Conservation (phyloP, 2,797 vertebrate species). For the Galagoides demidoff region DNA sequence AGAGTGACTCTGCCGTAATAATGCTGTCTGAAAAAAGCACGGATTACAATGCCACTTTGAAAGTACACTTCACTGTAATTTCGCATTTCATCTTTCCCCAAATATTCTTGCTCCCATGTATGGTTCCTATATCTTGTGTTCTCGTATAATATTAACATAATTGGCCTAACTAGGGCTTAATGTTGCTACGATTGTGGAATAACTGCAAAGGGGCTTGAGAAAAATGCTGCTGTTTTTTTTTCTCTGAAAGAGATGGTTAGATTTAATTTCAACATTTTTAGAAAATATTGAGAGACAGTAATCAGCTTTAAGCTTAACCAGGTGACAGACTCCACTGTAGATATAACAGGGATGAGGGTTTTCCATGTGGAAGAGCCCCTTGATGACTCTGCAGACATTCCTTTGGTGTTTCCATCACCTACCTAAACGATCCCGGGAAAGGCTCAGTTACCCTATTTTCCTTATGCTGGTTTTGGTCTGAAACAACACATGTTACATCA, state of each 20-base stretch:
- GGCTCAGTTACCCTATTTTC: neutral
- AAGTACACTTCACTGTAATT: constrained; percentile 12
- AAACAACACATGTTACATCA: neutral
- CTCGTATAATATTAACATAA: constrained; percentile 21
- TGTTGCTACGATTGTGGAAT: constrained; percentile 31
- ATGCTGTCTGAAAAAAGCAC: constrained; percentile 18
- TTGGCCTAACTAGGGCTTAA: constrained; percentile 28
- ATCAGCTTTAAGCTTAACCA: constrained; percentile 20
- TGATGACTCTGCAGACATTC: neutral
- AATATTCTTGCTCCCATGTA: constrained; percentile 23
- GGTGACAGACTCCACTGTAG: neutral
- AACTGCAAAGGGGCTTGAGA: constrained; percentile 22
- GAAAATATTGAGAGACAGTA: constrained; percentile 35
- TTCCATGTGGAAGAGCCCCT: neutral
- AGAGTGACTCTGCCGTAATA: constrained; percentile 22
- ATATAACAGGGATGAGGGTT: neutral
- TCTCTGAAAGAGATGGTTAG: constrained; percentile 43
- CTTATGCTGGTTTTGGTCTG: neutral
- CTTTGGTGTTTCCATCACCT: neutral
- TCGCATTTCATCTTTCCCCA: neutral
- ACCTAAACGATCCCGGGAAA: neutral
- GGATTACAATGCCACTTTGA: constrained; percentile 37
- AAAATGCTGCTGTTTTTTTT: constrained; percentile 13
- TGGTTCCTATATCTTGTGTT: neutral
- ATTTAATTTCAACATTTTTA: constrained; percentile 68